Conservation (phyloP, 2,888 invertebrate species). For the Auanema sp. region DNA sequence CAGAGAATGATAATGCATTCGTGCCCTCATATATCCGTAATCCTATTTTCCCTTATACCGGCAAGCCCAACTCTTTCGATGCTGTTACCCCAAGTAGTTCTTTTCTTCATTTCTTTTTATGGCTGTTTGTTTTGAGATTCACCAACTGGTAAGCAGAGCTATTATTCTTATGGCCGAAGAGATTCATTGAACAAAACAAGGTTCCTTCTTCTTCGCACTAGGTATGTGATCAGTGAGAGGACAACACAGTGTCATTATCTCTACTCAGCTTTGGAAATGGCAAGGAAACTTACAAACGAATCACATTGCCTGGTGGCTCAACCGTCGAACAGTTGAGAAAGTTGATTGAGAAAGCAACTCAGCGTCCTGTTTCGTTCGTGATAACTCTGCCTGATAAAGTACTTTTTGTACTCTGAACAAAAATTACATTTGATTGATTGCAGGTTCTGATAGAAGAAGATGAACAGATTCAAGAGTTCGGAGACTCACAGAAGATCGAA, state of each 20-base stretch:
- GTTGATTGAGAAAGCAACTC: constrained; percentile 46
- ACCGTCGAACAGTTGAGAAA: constrained; percentile 43
- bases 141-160: constrained; percentile 23
- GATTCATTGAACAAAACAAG: constrained; percentile 44
- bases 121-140: constrained; percentile 23
- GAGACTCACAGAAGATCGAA: constrained; percentile 47
- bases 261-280: constrained; percentile 34
- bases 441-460: constrained; percentile 36
- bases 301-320: constrained; percentile 50
- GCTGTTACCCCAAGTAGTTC: not conserved
- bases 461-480: constrained; percentile 41
- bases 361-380: constrained; percentile 34
- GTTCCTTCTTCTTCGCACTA: constrained; percentile 45
- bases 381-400: constrained; percentile 45
- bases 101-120: not conserved
- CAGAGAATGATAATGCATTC: constrained; percentile 14
- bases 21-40: constrained; percentile 36
- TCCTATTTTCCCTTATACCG: constrained; percentile 37
- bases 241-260: not conserved
- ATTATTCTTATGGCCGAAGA: constrained; percentile 46
- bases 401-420: not conserved
- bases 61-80: not conserved
- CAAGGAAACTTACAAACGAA: constrained; percentile 50
- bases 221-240: constrained; percentile 16
- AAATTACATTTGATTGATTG: not conserved